These are phyloP conservation scores for Idaea straminata DNA, from an alignment of 2,888 invertebrate genomes.

Conservation along the genomic window DNA sequence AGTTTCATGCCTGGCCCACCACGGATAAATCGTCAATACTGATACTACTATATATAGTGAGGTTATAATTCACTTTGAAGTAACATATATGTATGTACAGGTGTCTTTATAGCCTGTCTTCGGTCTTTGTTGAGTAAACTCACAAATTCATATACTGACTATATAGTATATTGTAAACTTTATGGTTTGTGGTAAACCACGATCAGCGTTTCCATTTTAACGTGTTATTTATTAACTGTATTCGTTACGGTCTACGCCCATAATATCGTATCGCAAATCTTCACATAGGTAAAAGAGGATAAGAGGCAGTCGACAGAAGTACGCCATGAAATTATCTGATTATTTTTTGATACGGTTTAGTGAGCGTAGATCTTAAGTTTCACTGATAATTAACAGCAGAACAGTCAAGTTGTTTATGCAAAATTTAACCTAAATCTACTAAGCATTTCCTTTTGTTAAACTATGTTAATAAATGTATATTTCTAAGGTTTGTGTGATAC, in stretches of 20 bases:
- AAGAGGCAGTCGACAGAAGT: neutral
- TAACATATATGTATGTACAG: neutral
- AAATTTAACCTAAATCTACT: neutral
- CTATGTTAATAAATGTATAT: neutral
- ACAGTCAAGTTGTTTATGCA: neutral
- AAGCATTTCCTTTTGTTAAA: neutral
- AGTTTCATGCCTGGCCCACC: conserved; percentile 90
- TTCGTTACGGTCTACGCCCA: neutral
- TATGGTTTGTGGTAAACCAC: neutral
- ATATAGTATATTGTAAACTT: neutral
- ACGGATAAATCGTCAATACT: conserved; percentile 51
- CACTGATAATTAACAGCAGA: neutral
- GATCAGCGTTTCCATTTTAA: neutral
- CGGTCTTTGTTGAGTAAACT: neutral
- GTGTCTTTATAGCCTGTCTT: neutral
- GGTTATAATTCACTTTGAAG: conserved; percentile 42
- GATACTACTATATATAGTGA: conserved; percentile 35
- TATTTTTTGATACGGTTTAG: neutral
- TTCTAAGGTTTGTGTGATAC: neutral
- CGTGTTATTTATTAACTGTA: neutral
- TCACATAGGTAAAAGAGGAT: neutral
- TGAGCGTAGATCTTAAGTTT: neutral
- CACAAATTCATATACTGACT: neutral
- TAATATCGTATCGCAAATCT: neutral
- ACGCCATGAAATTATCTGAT: neutral